Conservation (phyloP, 2,113 vertebrate species). For the Lampris megalopsis region DNA sequence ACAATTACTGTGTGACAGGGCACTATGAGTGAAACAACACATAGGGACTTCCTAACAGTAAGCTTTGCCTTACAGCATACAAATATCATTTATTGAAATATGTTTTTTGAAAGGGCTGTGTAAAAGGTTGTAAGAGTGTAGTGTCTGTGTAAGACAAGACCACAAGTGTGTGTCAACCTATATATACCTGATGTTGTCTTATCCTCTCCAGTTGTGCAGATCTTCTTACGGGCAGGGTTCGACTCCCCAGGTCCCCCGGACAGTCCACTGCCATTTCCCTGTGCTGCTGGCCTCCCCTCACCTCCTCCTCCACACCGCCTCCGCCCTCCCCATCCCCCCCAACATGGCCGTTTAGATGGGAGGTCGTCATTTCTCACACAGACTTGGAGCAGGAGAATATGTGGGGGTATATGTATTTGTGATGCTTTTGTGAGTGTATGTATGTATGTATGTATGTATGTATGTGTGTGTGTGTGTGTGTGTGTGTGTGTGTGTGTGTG, state of each 20-base stretch:
- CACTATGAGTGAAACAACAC: no score
- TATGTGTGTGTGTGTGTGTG: background rate
- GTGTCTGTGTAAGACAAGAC: no score
- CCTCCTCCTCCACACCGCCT: conserved; percentile 82
- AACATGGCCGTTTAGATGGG: conserved; percentile 95
- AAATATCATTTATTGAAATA: no score
- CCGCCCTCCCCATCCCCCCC: conserved; percentile 87
- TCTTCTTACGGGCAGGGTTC: conserved; percentile 90
- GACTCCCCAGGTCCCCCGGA: conserved; percentile 92
- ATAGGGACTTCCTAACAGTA: no score
- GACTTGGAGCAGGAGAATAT: conserved; percentile 3
- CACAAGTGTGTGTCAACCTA: no score
- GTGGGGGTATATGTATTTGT: no score
- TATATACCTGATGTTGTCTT: conserved; percentile 89
- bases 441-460: background rate
- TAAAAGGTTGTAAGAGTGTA: no score
- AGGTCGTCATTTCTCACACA: conserved; percentile 87
- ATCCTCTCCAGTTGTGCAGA: conserved; percentile 95
- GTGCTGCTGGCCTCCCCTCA: conserved; percentile 86
- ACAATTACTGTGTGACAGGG: no score
- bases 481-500: background rate
- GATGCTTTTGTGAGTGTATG: conserved; percentile 9
- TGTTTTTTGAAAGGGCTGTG: no score
- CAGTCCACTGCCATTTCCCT: conserved; percentile 98
- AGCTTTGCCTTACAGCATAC: no score